Conservation (phyloP, 2,113 vertebrate genomes). For the Takifugu flavidus region DNA sequence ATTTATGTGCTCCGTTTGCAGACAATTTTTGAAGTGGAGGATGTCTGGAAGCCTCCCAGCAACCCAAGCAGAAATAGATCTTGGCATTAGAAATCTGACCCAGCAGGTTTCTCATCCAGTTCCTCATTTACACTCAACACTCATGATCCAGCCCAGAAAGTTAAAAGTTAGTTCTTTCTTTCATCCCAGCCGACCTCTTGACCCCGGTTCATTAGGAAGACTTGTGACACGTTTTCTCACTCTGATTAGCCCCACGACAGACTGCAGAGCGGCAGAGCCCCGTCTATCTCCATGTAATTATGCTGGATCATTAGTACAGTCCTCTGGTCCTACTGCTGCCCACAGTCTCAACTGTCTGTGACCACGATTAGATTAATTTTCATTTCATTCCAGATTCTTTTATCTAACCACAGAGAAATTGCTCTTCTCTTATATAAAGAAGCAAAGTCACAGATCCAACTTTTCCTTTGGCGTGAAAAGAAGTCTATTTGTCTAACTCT, state of each 20-base stretch:
- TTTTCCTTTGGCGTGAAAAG: slow-evolving; percentile 10
- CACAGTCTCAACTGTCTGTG: background rate
- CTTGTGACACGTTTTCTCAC: slow-evolving; percentile 32
- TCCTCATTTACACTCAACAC: background rate
- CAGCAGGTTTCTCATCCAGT: slow-evolving; percentile 29
- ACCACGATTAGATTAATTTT: slow-evolving; percentile 33
- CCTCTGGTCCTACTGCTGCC: slow-evolving; percentile 6
- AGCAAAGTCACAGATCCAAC: too few relatives aligned
- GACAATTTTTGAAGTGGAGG: slow-evolving; percentile 44
- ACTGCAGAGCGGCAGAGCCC: slow-evolving; percentile 26
- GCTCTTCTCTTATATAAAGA: background rate
- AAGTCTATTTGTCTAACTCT: background rate
- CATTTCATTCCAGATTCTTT: slow-evolving; percentile 7
- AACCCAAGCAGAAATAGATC: slow-evolving; percentile 61
- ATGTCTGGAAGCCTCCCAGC: slow-evolving; percentile 49
- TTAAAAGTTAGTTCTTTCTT: slow-evolving; percentile 1
- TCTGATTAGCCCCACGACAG: slow-evolving; percentile 33
- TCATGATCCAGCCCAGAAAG: background rate
- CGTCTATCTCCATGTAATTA: slow-evolving; percentile 55
- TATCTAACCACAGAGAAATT: slow-evolving; percentile 11
- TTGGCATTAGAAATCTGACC: slow-evolving; percentile 57
- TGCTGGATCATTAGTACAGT: slow-evolving; percentile 29
- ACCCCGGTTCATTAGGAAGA: slow-evolving; percentile 11
- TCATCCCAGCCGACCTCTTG: slow-evolving; percentile 10
- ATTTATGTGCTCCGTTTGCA: slow-evolving; percentile 39